Base-by-base conservation (phyloP, 2,113 vertebrate species). In the Felis chaus region DNA sequence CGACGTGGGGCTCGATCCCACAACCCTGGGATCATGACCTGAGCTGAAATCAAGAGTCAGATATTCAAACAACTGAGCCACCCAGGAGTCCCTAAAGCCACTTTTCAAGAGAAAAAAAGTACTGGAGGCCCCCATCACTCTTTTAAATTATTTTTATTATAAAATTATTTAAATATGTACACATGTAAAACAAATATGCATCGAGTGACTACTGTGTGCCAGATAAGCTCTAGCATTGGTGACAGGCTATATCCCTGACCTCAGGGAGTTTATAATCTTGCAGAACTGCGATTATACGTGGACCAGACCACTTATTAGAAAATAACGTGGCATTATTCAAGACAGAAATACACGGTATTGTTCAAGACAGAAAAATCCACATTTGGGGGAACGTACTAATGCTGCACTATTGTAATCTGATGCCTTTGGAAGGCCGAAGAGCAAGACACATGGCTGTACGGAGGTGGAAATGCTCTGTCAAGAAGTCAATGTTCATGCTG, bases 141-240 rank as follows among this genome's bases (percentile, higher is more conserved):
- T 81, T 89, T 90, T 92, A 94, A 78, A 71, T 71, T 53, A 80
- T 53, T 94, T 80, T 84, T 88, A 94, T 85, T 78, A 39, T 21
- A 73, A 83, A 74, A 80, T 84, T 68, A 80, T 36, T 84, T 92
- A 45, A 81, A 79, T 48, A 84, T 31, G 4, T 29, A 87, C 12
- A 57, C 55, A 50, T 16, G 91, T 48, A 66, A 92, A 68, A 78
- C 9, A 92, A 94, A 50, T 76, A 84, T 14, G 3, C 21, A 48
- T 45, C 27, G 13, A 76, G 23, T 23, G 21, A 15, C 68, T 66
- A 48, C 21, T 69, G 25, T 48, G 14, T 65, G 14, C n/a, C 15
- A 33, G 29, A 48, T 12, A 76, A 82, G 1, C 45, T 95, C 7
- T 76, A 83, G 39, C 21, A 65, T 9, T 80, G 29, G 21, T 25